phyloP scores from a whole-genome alignment of 2,113 vertebrate species.

The mouse (Mus musculus) region DNA sequence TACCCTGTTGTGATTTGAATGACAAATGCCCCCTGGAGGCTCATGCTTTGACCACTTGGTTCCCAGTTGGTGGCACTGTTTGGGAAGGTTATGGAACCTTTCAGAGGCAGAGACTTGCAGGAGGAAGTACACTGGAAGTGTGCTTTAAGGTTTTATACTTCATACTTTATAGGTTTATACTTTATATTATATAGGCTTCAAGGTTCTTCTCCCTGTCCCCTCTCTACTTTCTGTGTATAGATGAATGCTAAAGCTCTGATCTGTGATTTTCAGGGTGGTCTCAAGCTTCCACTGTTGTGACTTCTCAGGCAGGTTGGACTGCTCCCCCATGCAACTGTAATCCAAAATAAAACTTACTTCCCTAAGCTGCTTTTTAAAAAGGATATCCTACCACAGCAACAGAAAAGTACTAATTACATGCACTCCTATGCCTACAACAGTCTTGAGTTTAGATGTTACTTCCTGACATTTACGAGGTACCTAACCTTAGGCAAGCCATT shows the following conservation, averaged over 20 bases:
- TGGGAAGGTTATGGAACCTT: neutral
- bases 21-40: no score
- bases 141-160: neutral
- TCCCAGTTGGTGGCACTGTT: neutral
- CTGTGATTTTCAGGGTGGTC: neutral
- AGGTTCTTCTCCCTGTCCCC: neutral
- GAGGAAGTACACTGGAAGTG: neutral
- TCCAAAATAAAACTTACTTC: neutral
- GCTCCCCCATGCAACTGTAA: neutral
- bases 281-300: neutral
- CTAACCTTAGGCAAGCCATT: slow-evolving; percentile 34
- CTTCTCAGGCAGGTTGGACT: neutral
- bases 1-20: neutral
- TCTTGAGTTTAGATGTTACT: neutral
- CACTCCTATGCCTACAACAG: neutral
- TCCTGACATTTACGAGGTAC: neutral
- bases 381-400: neutral
- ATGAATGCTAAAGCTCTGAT: neutral
- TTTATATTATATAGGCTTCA: neutral
- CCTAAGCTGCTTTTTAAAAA: neutral
- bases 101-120: neutral
- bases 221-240: neutral
- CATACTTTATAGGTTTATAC: neutral
- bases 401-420: neutral
- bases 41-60: neutral